These are phyloP conservation scores for Pseudorhombus dupliciocellatus DNA, from an alignment of 2,113 vertebrate genomes.

Conservation along the genomic window DNA sequence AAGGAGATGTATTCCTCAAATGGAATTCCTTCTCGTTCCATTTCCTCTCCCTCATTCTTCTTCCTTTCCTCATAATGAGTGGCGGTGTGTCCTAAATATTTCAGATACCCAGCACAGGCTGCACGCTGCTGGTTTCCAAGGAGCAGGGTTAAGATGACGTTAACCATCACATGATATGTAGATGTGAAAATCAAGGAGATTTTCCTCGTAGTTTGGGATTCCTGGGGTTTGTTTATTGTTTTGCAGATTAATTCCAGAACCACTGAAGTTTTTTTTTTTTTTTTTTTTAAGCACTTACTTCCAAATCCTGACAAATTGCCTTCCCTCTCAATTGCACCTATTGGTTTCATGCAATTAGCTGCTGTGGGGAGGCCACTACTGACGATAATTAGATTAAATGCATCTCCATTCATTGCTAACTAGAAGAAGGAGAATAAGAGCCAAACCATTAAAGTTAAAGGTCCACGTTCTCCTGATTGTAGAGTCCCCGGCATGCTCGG, in stretches of 20 bases:
- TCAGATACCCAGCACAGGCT: background rate
- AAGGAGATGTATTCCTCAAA: too few relatives aligned
- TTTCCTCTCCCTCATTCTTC: background rate
- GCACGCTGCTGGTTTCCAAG: background rate
- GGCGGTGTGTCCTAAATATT: background rate
- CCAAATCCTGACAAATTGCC: background rate
- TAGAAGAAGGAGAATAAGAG: background rate
- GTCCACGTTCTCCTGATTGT: background rate
- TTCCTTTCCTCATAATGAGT: too few relatives aligned
- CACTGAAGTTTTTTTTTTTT: background rate
- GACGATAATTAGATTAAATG: background rate
- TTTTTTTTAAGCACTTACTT: background rate
- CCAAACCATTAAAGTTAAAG: background rate
- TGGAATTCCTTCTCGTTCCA: background rate
- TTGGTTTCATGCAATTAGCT: background rate
- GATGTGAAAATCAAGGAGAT: background rate
- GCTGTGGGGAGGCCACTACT: background rate
- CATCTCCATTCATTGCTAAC: background rate
- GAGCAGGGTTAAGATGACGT: background rate
- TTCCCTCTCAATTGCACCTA: background rate
- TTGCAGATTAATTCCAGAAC: background rate
- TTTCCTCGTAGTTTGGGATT: background rate
- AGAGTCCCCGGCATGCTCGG: background rate
- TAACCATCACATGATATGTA: background rate
- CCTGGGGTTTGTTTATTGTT: background rate